These are phyloP conservation scores for Myotis davidii DNA, from an alignment of 2,113 vertebrate genomes.

Conservation along the genomic window DNA sequence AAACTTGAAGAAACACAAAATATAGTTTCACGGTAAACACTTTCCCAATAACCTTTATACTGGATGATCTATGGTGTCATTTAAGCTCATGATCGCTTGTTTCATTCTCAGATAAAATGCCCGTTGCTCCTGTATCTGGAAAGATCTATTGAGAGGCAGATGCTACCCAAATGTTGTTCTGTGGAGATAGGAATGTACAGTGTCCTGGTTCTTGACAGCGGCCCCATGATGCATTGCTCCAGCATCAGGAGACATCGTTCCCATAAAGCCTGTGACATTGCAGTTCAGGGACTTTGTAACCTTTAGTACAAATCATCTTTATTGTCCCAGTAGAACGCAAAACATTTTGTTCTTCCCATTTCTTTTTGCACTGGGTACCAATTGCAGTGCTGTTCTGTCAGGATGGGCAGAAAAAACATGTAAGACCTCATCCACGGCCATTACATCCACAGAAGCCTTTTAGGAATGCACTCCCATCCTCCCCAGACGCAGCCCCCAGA, in stretches of 20 bases:
- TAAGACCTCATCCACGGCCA: neutral
- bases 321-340: conserved; percentile 66
- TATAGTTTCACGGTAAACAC: neutral
- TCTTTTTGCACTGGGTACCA: neutral
- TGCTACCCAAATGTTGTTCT: conserved; percentile 70
- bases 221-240: conserved; percentile 68
- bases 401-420: neutral
- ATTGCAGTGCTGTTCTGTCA: conserved; percentile 29
- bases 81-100: neutral
- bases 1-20: neutral
- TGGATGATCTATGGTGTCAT: neutral
- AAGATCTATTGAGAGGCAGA: conserved; percentile 70
- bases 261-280: conserved; percentile 79
- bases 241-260: conserved; percentile 70
- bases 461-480: neutral
- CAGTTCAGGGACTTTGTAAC: conserved; percentile 85
- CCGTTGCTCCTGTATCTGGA: neutral
- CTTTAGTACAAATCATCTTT: conserved; percentile 85
- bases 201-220: conserved; percentile 62
- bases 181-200: conserved; percentile 71
- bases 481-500: rapidly evolving
- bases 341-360: conserved; percentile 47
- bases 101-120: neutral
- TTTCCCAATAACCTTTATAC: neutral
- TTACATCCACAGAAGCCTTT: neutral